Evolutionary conservation across 2,797 vertebrate species (phyloP).

Genomic region (Halcyon leucocephala): DNA sequence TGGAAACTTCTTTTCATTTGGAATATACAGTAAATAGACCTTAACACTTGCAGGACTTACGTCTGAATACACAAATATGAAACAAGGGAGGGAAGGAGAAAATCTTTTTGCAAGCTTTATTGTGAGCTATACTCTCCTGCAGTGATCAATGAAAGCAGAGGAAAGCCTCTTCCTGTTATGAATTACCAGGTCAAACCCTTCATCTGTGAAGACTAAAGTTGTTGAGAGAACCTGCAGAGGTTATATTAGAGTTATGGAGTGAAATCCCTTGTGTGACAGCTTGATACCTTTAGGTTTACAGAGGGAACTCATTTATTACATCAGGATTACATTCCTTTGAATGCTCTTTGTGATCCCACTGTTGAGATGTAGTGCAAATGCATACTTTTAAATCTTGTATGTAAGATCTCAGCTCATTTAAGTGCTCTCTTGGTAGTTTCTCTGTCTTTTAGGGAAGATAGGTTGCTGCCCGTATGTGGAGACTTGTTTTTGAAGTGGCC

Average conservation of each 20-base stretch:
- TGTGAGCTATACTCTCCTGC: neutral
- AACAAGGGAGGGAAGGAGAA: neutral
- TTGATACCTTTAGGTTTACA: slow-evolving; percentile 1
- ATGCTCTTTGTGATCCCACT: neutral
- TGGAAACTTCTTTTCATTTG: neutral
- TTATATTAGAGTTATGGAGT: slow-evolving; percentile 8
- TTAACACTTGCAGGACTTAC: neutral
- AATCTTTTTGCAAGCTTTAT: neutral
- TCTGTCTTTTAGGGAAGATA: neutral
- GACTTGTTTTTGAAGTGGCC: neutral
- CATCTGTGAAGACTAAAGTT: slow-evolving; percentile 15
- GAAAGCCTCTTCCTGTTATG: neutral
- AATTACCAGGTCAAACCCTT: slow-evolving; percentile 14
- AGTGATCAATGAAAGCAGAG: slow-evolving; percentile 9
- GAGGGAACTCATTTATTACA: neutral
- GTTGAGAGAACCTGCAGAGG: neutral
- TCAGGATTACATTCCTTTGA: neutral
- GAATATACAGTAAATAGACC: neutral
- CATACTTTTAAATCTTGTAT: neutral
- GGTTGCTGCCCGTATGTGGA: neutral
- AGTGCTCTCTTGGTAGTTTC: neutral
- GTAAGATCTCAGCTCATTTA: neutral
- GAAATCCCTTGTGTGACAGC: neutral
- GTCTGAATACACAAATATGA: neutral
- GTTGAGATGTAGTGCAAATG: neutral